Evolutionary conservation across 2,888 invertebrate species (phyloP).

Genomic region (Eumacrocentrus americanus): DNA sequence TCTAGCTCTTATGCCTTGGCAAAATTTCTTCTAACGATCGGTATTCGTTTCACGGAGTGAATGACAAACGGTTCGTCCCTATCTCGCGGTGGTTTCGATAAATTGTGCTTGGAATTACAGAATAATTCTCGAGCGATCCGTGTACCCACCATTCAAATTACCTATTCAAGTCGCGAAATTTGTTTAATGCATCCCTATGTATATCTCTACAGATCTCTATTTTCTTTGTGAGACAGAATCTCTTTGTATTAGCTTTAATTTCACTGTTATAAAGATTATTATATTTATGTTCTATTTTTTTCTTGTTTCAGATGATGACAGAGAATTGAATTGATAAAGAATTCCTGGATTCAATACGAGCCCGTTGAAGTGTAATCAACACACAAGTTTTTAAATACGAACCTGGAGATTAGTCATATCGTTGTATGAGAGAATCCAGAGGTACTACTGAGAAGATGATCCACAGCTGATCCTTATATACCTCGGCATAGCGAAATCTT

Average conservation of each 20-base stretch:
- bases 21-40: slow-evolving; percentile 9
- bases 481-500: slow-evolving; percentile 45
- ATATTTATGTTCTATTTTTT: no score
- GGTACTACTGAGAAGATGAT: slow-evolving; percentile 54
- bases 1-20: not conserved
- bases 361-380: no score
- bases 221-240: not conserved
- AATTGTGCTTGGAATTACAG: slow-evolving; percentile 18
- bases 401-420: slow-evolving; percentile 57
- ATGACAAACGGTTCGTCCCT: slow-evolving; percentile 26
- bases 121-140: not conserved
- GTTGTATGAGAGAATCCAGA: slow-evolving; percentile 51
- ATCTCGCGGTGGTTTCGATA: slow-evolving; percentile 20
- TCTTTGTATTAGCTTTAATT: not conserved
- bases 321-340: no score
- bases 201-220: not conserved
- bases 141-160: not conserved
- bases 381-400: slow-evolving; percentile 30
- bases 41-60: slow-evolving; percentile 29
- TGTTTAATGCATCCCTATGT: not conserved
- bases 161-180: slow-evolving; percentile 9
- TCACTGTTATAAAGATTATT: not conserved
- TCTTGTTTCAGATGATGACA: no score
- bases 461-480: slow-evolving; percentile 54
- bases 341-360: no score